Percentiles rank a stretch among this genome's conserved stretches.
Conservation (phyloP, 2,888 invertebrate species). For the Eilema griseolum region DNA sequence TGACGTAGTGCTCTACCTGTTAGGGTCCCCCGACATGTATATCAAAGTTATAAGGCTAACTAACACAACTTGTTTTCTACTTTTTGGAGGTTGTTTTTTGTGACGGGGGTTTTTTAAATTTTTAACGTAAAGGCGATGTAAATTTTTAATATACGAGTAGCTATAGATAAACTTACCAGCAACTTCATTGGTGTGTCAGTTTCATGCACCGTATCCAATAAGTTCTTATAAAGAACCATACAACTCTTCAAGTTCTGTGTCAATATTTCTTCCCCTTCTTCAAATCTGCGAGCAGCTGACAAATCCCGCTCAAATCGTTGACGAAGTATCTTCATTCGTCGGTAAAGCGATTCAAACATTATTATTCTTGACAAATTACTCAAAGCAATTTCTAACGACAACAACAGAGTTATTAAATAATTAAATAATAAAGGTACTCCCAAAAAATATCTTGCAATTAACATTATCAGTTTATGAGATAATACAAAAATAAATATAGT, state of each 20-base stretch:
- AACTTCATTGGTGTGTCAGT: constrained; percentile 15
- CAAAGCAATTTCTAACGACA: background rate
- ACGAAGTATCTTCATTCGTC: constrained; percentile 20
- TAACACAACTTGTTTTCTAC: too few species aligned
- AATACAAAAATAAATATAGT: constrained; percentile 5
- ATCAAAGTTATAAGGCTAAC: too few species aligned
- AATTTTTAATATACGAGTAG: too few species aligned
- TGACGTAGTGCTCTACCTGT: too few species aligned
- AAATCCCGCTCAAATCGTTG: constrained; percentile 10
- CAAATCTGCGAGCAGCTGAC: constrained; percentile 16
- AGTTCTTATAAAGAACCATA: constrained; percentile 11
- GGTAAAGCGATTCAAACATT: constrained; percentile 20
- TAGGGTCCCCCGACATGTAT: too few species aligned
- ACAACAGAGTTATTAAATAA: background rate
- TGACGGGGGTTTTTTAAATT: too few species aligned
- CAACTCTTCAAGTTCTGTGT: constrained; percentile 13
- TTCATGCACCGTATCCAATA: background rate
- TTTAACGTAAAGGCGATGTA: too few species aligned
- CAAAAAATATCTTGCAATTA: background rate
- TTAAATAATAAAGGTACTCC: background rate
- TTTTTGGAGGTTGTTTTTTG: too few species aligned
- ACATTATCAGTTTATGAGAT: background rate
- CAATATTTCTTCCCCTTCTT: constrained; percentile 17
- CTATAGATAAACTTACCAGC: constrained; percentile 7
- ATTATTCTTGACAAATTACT: constrained; percentile 20